phyloP scores from a whole-genome alignment of 2,888 invertebrate species.

The Parnassius smintheus region DNA sequence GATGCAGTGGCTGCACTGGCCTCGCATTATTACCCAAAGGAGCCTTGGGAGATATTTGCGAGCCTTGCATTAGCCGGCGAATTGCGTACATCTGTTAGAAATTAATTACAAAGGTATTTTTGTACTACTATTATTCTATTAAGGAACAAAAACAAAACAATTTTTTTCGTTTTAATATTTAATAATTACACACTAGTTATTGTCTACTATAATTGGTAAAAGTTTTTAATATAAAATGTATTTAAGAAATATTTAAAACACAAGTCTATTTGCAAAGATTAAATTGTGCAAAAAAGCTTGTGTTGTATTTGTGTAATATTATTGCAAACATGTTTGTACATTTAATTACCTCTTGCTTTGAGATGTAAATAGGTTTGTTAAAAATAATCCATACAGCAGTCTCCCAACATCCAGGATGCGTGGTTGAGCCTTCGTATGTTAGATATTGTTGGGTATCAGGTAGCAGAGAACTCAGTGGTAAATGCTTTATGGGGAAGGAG shows the following conservation, averaged over 20 bases:
- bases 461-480: constrained; percentile 92
- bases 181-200: background rate
- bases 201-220: too few species aligned
- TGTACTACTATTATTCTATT: background rate
- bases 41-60: constrained; percentile 91
- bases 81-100: constrained; percentile 89
- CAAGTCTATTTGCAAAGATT: too few species aligned
- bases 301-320: too few species aligned
- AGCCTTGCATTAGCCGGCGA: constrained; percentile 94
- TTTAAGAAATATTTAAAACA: too few species aligned
- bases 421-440: constrained; percentile 98
- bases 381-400: constrained; percentile 99
- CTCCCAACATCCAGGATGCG: constrained; percentile 99
- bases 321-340: background rate
- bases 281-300: too few species aligned
- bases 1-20: constrained; percentile 95
- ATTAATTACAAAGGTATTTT: background rate
- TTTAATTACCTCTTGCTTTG: constrained; percentile 92
- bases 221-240: too few species aligned
- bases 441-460: constrained; percentile 97
- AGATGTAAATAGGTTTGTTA: constrained; percentile 98
- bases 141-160: background rate
- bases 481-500: constrained; percentile 89
- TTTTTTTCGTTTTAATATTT: background rate
- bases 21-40: constrained; percentile 96